These are phyloP conservation scores for Hemiscyllium ocellatum DNA, from an alignment of 2,113 vertebrate genomes.

Conservation along the genomic window DNA sequence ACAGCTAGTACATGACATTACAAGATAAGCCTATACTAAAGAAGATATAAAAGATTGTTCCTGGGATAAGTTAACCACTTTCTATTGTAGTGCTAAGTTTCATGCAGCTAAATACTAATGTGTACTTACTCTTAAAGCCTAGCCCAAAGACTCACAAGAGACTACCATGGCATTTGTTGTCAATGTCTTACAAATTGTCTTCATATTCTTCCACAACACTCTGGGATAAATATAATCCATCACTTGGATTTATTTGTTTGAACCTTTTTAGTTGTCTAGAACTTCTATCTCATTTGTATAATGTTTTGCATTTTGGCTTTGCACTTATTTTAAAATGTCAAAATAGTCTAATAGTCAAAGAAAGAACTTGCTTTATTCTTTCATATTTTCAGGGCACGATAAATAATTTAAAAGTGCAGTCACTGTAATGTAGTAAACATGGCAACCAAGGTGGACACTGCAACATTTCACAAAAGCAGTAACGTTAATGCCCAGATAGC, in stretches of 20 bases:
- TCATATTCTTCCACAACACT: background rate
- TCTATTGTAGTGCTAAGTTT: no score
- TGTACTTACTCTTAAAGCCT: no score
- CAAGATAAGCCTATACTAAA: no score
- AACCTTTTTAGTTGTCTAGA: background rate
- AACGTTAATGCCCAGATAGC: background rate
- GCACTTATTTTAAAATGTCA: background rate
- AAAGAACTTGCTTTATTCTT: background rate
- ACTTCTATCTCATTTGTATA: background rate
- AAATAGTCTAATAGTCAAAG: background rate
- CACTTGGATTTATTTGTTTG: background rate
- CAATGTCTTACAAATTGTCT: background rate
- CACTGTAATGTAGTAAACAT: background rate
- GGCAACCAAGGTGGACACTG: background rate
- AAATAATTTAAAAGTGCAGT: background rate
- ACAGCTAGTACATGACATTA: no score
- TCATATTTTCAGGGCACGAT: background rate
- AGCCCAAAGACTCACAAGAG: no score
- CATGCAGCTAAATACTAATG: no score
- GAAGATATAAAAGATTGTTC: no score
- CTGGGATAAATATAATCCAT: background rate
- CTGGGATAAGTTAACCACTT: no score
- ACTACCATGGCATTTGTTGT: background rate
- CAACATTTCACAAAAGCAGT: background rate
- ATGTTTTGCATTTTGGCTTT: background rate